Evolutionary conservation across 2,113 vertebrate species (phyloP).

Genomic region (Otus sunia): DNA sequence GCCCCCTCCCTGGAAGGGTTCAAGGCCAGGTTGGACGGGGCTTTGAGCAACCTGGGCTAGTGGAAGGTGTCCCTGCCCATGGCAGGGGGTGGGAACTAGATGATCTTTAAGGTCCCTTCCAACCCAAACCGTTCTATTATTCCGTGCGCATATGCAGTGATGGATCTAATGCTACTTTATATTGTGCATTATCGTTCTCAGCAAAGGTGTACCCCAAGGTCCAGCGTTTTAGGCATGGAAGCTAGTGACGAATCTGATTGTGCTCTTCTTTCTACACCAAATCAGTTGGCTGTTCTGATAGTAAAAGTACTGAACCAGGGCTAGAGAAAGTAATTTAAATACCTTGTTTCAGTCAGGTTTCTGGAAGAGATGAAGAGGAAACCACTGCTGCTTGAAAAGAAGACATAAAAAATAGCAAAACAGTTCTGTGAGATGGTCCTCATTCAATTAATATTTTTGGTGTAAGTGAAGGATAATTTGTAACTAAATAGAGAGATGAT

Average conservation of each 20-base stretch:
- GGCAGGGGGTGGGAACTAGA: too few species aligned
- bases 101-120: too few species aligned
- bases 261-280: not conserved
- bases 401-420: not conserved
- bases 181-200: not conserved
- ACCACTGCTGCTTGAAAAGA: not conserved
- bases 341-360: not conserved
- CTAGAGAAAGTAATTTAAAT: not conserved
- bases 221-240: not conserved
- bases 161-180: not conserved
- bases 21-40: too few species aligned
- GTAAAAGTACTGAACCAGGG: not conserved
- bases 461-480: not conserved
- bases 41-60: too few species aligned
- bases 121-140: too few species aligned
- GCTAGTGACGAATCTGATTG: not conserved
- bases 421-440: not conserved
- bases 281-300: not conserved
- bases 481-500: not conserved
- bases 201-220: not conserved
- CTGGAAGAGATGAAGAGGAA: not conserved
- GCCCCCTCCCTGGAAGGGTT: too few species aligned
- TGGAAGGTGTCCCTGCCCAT: too few species aligned
- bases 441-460: not conserved
- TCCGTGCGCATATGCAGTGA: not conserved